Base-by-base conservation (phyloP, 2,113 vertebrate genomes). In the Lampris megalopsis region DNA sequence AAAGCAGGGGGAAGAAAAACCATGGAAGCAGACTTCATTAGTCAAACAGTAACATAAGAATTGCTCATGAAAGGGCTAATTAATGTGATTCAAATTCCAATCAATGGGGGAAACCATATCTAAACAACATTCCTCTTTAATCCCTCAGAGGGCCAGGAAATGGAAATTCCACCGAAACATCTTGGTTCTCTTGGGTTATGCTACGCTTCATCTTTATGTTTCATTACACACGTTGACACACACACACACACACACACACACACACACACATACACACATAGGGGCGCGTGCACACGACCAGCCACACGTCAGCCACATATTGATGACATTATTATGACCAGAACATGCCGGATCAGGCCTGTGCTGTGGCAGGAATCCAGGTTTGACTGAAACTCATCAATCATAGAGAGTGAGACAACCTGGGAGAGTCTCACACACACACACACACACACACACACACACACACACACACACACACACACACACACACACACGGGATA, bases 281-380 rank as follows among this genome's bases (percentile, higher is more conserved):
- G 59, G 41, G 65, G 68, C 68, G 75, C 61, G 57, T 47, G 9
- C 56, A 10, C 64, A 54, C 75, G 41, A 63, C 9, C 56, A 41
- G 58, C 45, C 67, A 78, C 54, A 70, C 50, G 63, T 83, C 88
- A 91, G 90, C 75, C 73, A 84, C 82, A 88, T 91, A 92, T 90
- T 91, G 91, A 92, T 91, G 88, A 84, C 89, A 87, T 81, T 91
- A 91, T 91, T 92, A 91, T 89, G 91, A 90, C 88, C 91, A 88
- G 86, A 92, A 93, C 88, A 90, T 91, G 88, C 84, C 89, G 70
- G 89, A 91, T 91, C 88, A 88, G 83, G 84, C 88, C 83, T 6
- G 77, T 71, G 78, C 82, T 45, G 2, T 84, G 86, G 92, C 89
- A 71, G 64, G 50, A 80, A 88, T 88, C 83, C 91, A 90, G 83